Conservation (phyloP, 2,888 invertebrate species). For the Colletes collaris region DNA sequence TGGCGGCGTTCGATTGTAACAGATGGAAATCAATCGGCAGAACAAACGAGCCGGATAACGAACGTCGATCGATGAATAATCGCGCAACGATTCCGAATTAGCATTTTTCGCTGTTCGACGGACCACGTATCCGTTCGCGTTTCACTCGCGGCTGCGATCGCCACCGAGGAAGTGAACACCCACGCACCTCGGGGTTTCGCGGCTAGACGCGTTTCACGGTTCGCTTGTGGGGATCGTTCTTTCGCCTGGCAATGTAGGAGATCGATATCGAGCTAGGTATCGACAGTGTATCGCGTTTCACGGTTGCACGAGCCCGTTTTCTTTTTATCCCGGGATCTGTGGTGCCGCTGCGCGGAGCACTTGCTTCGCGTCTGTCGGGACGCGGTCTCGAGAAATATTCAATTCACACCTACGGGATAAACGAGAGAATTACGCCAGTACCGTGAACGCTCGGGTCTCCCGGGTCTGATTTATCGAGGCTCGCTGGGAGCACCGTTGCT, state of each 20-base stretch:
- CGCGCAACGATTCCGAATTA: constrained; percentile 50
- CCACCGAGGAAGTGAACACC: constrained; percentile 60
- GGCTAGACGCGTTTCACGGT: constrained; percentile 60
- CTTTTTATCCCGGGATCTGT: constrained; percentile 2
- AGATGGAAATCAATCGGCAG: constrained; percentile 25
- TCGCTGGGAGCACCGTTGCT: not conserved
- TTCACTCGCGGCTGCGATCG: constrained; percentile 49
- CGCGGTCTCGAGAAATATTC: constrained; percentile 24
- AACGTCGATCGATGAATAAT: constrained; percentile 51
- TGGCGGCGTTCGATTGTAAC: constrained; percentile 26
- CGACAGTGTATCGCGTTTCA: constrained; percentile 67
- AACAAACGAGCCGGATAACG: constrained; percentile 38
- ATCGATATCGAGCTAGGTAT: constrained; percentile 65
- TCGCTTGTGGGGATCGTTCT: constrained; percentile 59
- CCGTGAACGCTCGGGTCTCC: not conserved
- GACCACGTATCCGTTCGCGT: constrained; percentile 55
- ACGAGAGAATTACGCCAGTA: not conserved
- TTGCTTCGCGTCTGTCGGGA: constrained; percentile 41
- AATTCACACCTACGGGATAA: constrained; percentile 57
- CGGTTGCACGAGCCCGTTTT: constrained; percentile 58
- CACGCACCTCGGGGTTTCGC: constrained; percentile 54
- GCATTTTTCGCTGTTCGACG: constrained; percentile 50
- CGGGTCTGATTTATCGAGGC: constrained; percentile 3
- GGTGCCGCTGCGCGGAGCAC: constrained; percentile 34
- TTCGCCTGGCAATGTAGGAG: constrained; percentile 61